Evolutionary conservation across 92 coral and sea anemone genomes (phyloP), one percentile per base, ranked within the genome.

Genomic region (Porites cylindrica): DNA sequence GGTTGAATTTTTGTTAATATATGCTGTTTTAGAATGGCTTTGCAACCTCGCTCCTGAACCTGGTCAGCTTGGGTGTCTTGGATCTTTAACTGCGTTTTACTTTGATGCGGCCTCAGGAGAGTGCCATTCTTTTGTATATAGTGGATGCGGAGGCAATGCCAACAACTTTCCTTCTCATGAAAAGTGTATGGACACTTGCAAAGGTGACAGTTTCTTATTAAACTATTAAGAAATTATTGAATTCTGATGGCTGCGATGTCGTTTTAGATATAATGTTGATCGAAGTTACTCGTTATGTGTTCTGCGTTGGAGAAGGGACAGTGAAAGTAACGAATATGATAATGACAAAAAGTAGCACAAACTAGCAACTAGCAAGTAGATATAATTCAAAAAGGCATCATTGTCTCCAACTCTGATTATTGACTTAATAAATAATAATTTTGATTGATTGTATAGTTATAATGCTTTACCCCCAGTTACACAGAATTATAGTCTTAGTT

Each of bases 111-210:
- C 24, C 43, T 51, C 85, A 4, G 93, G 95, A 10, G 93, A 86
- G 81, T 92, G 95, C 65, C 93, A 76, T 70, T 86, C 75, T 51
- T 92, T 92, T 66, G 72, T 81, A 56, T 92, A 89, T 87, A 92
- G 89, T 79, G 95, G 95, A 59, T 92, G 95, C 53, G 95, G 95
- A 56, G 95, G 95, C 32, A 92, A 92, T 75, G 86, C 87, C 47
- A 92, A 92, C 77, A 92, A 92, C 91, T 92, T 92, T 71, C 89
- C 91, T 17, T 85, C 93, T 8, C 78, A 86, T 43, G 89, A 86
- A 51, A 85, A 85, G 70, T 92, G 95, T 82, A 82, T 91, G 78
- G 59, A 84, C 66, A 78, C 51, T 7, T 92, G 95, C 38, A 89
- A 85, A 86, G 95, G 95, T 92, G 50, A 24, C 82, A 10, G 61